phyloP scores from a whole-genome alignment of 1,140 invertebrate species.

The Hyphantria cunea region DNA sequence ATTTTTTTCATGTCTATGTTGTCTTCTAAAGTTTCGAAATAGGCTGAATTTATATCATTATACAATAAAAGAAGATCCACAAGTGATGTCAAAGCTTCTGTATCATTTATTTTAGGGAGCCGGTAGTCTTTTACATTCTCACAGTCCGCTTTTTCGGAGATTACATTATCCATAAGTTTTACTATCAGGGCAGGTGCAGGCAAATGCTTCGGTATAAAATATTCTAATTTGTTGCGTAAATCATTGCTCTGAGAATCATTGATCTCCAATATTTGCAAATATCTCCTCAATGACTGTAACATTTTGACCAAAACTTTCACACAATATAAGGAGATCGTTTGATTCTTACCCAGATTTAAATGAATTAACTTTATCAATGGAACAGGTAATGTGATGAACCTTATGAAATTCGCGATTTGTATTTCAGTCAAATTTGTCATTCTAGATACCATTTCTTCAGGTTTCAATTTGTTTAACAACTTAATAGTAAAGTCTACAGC shows the following conservation, averaged over 20 bases:
- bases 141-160: constrained; percentile 38
- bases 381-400: constrained; percentile 77
- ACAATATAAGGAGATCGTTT: constrained; percentile 73
- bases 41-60: constrained; percentile 80
- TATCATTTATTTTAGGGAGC: constrained; percentile 49
- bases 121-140: constrained; percentile 53
- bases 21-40: constrained; percentile 76
- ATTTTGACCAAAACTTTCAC: constrained; percentile 77
- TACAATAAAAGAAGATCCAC: constrained; percentile 83
- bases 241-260: constrained; percentile 57
- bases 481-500: constrained; percentile 81
- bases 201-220: constrained; percentile 79
- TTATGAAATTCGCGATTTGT: constrained; percentile 78
- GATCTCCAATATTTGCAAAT: constrained; percentile 63
- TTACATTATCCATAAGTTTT: constrained; percentile 72
- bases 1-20: constrained; percentile 77
- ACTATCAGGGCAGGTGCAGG: constrained; percentile 79
- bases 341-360: constrained; percentile 66
- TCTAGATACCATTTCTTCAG: constrained; percentile 65
- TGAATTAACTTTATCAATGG: constrained; percentile 77
- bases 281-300: constrained; percentile 71
- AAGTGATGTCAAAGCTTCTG: constrained; percentile 76
- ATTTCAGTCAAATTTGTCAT: constrained; percentile 59
- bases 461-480: constrained; percentile 75
- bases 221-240: constrained; percentile 71